Base-by-base conservation (phyloP, 1,140 invertebrate genomes). In the Drosophila punjabiensis region DNA sequence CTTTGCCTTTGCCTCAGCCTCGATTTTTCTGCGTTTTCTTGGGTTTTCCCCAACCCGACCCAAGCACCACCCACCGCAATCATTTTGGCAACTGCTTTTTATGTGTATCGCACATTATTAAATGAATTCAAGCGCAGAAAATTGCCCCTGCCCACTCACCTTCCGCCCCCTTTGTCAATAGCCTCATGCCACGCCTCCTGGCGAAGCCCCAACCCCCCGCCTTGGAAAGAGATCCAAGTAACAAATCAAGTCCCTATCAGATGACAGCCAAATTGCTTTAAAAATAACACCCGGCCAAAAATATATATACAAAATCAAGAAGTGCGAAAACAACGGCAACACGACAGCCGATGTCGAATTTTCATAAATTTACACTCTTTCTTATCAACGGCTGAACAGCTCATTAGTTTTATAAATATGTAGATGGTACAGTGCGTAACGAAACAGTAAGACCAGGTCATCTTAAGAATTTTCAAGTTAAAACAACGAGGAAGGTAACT, bases 21-120 rank as follows among this genome's bases (percentile, higher is more conserved):
- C 16, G 30, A 47, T 69, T 52, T 63, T 50, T 65, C 67, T 6
- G 53, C 18, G 33, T 16, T 56, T 56, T 56, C 33, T 20, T 20
- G 18, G 18, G 18, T 16, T 56, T 56, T 24, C 8, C 18, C 33
- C 16, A 14, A 3, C 18, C 18, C 20, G 16, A 13, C 20, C 50
- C 62, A 60, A 24, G 10, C 58, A 28, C 20, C 33, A 16, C 68
- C 66, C 52, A 55, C 52, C 66, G 59, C 85, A 88, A 89, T 88
- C 81, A 89, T 85, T 88, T 89, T 79, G 84, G 60, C 85, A 88
- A 88, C 86, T 89, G 78, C 81, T 89, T 85, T 88, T 88, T 85
- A 85, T 89, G 81, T 85, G 75, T 89, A 67, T 89, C 86, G 81
- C 81, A 88, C 86, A 88, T 88, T 89, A 88, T 88, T 89, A 88